Percentiles rank a stretch among this genome's conserved stretches.
Conservation (phyloP, 2,888 invertebrate species). For the Pteria penguin region DNA sequence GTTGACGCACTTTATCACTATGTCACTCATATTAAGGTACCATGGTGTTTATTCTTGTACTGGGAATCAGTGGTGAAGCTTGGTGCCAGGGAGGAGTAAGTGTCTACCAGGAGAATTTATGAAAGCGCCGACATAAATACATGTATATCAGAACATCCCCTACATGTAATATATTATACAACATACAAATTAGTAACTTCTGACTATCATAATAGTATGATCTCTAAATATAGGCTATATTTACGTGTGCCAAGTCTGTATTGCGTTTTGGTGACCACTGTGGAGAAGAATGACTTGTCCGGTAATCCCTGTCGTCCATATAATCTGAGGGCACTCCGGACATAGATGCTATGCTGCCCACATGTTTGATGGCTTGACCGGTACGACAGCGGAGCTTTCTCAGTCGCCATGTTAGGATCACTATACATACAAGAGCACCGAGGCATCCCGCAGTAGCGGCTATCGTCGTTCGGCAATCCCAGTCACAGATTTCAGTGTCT, state of each 20-base stretch:
- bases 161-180: too few relatives aligned
- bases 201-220: too few relatives aligned
- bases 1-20: too few relatives aligned
- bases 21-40: too few relatives aligned
- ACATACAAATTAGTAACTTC: too few relatives aligned
- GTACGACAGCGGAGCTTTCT: conserved; percentile 47
- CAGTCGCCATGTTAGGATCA: conserved; percentile 52
- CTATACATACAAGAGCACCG: conserved; percentile 45
- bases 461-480: conserved; percentile 51
- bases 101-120: too few relatives aligned
- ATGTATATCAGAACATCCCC: too few relatives aligned
- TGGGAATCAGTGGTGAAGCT: too few relatives aligned
- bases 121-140: too few relatives aligned
- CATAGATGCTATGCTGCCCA: conserved; percentile 74
- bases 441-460: conserved; percentile 56
- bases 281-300: conserved; percentile 53
- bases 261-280: conserved; percentile 58
- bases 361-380: conserved; percentile 69
- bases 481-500: conserved; percentile 39
- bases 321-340: conserved; percentile 78
- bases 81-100: too few relatives aligned
- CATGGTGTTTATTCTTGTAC: too few relatives aligned
- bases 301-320: conserved; percentile 69
- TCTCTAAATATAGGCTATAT: too few relatives aligned
- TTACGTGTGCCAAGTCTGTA: conserved; percentile 15